Evolutionary conservation across 2,797 vertebrate genomes (phyloP), one percentile per base, ranked within the genome.

Genomic region (Hyperoplus lanceolatus): DNA sequence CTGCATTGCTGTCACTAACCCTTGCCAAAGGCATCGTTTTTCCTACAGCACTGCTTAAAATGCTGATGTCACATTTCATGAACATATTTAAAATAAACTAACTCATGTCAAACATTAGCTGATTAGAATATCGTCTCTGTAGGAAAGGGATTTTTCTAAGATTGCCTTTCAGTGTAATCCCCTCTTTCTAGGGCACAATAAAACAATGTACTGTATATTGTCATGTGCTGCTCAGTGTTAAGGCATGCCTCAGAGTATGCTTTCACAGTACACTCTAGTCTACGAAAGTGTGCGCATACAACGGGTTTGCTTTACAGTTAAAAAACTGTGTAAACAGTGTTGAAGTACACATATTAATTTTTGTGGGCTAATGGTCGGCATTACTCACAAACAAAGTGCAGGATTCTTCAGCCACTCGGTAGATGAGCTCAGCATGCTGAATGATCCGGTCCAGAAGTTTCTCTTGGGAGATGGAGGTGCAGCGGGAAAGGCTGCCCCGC

Each of bases 361-460:
- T 4, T 3, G 29, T 38, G 1, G 8, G 13, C 8, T 41, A 46
- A 21, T 48, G 45, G 13, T 57, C n/a, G 7, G 6, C n/a, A 43
- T 45, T 86, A 94, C 95, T 96, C 83, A 95, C 94, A 88, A 95
- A 95, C 55, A 95, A 74, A 70, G 93, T 79, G 64, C 92, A 94
- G 0, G 92, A 93, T 77, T 96, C 95, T 78, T 95, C 94, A 0
- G 95, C 93, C 78, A 95, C 92, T 0, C 90, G 91, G 74, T 94
- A 94, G 90, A 96, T 95, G 70, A 95, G 92, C 87, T 96, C 94
- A 4, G 94, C 91, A 5, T 95, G 94, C 74, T 95, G 94, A 87
- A 96, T 95, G 88, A 94, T 91, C 75, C 94, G 90, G 76, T 96
- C 94, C 2, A 96, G 91, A 74, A 95, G 93, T 78, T 96, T 95